These are phyloP conservation scores for Prosopocoilus inquinatus DNA, from an alignment of 2,888 invertebrate genomes.

Conservation along the genomic window DNA sequence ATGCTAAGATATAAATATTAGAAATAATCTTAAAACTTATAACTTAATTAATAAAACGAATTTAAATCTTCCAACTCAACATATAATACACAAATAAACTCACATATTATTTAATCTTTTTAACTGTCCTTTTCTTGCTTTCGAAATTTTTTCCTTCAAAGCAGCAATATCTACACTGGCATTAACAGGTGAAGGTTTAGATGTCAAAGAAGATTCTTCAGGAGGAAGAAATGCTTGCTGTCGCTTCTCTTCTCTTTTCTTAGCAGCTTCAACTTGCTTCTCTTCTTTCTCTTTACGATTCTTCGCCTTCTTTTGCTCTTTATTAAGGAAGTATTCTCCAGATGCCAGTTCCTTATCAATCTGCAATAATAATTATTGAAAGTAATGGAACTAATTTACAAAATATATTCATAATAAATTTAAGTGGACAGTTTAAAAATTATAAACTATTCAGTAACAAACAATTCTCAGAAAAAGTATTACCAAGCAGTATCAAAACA, in stretches of 20 bases:
- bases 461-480: not conserved
- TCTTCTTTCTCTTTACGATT: slow-evolving; percentile 72
- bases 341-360: slow-evolving; percentile 89
- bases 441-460: not conserved
- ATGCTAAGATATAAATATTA: not conserved
- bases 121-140: slow-evolving; percentile 57
- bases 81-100: not conserved
- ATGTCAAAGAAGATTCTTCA: slow-evolving; percentile 53
- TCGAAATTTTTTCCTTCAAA: slow-evolving; percentile 75
- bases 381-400: not conserved
- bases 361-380: slow-evolving; percentile 34
- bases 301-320: slow-evolving; percentile 73
- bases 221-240: slow-evolving; percentile 83
- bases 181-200: slow-evolving; percentile 38
- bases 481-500: not conserved
- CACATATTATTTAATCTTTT: not conserved
- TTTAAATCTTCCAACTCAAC: too few relatives aligned
- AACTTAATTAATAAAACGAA: too few relatives aligned
- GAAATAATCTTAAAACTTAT: not conserved
- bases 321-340: slow-evolving; percentile 95
- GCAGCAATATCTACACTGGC: slow-evolving; percentile 64
- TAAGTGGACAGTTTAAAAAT: too few relatives aligned
- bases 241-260: slow-evolving; percentile 72
- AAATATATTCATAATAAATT: not conserved
- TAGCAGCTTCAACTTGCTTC: slow-evolving; percentile 72